Percentiles rank a stretch among this genome's conserved stretches.
These are phyloP conservation scores for Leistus spinibarbis DNA, from an alignment of 2,888 invertebrate genomes.

Conservation along the genomic window DNA sequence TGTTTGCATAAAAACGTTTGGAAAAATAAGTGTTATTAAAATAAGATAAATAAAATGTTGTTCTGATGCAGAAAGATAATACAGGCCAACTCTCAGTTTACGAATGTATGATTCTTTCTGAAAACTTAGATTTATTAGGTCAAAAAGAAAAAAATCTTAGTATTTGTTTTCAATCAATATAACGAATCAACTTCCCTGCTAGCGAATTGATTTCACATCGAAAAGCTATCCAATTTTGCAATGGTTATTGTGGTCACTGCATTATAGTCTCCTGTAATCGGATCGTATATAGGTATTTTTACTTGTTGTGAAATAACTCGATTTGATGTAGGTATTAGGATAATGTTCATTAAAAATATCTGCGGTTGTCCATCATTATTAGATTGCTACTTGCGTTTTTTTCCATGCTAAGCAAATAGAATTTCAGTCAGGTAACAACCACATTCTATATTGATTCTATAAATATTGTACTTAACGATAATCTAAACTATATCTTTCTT, in stretches of 20 bases:
- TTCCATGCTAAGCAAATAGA: conserved; percentile 22
- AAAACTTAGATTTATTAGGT: too few species aligned
- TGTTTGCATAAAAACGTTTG: too few species aligned
- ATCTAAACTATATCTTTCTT: too few species aligned
- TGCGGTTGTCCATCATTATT: conserved; percentile 21
- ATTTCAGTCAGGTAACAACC: conserved; percentile 19
- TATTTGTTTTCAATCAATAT: neutral
- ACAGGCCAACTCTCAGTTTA: too few species aligned
- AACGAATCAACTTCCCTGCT: neutral
- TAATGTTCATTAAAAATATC: conserved; percentile 34
- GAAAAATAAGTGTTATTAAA: too few species aligned
- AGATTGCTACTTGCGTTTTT: too few species aligned
- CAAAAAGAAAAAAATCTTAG: neutral
- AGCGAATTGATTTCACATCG: neutral
- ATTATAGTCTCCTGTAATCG: neutral
- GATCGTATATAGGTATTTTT: neutral
- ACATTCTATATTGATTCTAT: too few species aligned
- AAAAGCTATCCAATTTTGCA: neutral
- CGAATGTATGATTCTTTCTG: too few species aligned
- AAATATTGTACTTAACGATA: too few species aligned
- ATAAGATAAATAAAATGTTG: neutral
- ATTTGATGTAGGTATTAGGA: conserved; percentile 19
- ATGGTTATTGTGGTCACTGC: neutral
- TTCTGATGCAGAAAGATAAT: too few species aligned
- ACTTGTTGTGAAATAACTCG: neutral